Evolutionary conservation across 2,888 invertebrate species (phyloP), one percentile per base, ranked within the genome.

Genomic region (Scrobipalpa costella): DNA sequence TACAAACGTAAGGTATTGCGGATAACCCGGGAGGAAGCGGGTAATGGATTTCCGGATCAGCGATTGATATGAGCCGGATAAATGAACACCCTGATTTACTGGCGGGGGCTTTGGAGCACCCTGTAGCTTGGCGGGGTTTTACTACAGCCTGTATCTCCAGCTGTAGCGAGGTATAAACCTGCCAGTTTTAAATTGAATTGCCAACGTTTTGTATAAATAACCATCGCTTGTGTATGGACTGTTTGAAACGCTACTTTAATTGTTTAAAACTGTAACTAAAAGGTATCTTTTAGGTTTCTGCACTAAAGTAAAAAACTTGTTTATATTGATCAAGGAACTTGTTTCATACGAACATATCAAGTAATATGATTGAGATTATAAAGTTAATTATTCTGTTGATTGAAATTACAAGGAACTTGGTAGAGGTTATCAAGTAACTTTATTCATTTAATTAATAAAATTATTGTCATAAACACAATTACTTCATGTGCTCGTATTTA

Each of bases 11-110:
- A 57, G 13, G 57, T 59, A 59, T 44, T 7, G 27, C 2, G n/a
- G 72, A 74, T 73, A 73, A 77, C 73, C 73, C 67, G 72, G 65
- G 65, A 71, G 72, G 73, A 77, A 76, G 62, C 68, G 68, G 66
- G 71, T 78, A 83, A 79, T 79, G 72, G 76, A 71, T 79, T 78
- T 77, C 74, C 75, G 74, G 78, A 71, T 80, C 75, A 76, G 68
- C 71, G 73, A 71, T 66, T 77, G 72, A 75, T 78, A 76, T 75
- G 72, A 74, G 71, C 74, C 71, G 70, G 72, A 77, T 74, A 73
- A 75, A 75, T 69, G 66, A 63, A 67, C 66, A 58, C 49, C 58
- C 61, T 58, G 57, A 62, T 61, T 58, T 61, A 63, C 63, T 50
- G 49, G 49, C 13, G 27, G 17, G 38, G 7, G 50, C 17, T 21